Evolutionary conservation across 2,888 invertebrate genomes (phyloP).

Genomic region (Cordilura impudica): DNA sequence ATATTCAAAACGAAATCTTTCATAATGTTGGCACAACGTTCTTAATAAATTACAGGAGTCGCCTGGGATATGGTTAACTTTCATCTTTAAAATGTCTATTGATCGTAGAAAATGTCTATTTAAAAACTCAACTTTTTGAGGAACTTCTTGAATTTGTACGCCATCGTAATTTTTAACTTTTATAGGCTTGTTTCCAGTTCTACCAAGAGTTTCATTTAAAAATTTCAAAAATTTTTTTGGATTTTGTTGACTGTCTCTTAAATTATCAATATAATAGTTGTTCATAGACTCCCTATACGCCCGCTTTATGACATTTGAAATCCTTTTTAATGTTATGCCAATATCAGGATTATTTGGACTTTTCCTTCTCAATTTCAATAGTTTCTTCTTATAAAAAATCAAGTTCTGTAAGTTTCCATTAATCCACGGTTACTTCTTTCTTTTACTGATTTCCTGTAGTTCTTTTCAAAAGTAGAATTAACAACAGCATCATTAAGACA

Average conservation of each 20-base stretch:
- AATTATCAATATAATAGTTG: neutral
- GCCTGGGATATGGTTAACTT: too few relatives aligned
- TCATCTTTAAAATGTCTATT: neutral
- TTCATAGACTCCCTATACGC: slow-evolving; percentile 1
- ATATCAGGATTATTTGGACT: neutral
- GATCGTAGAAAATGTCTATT: neutral
- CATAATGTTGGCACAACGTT: too few relatives aligned
- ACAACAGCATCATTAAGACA: too few relatives aligned
- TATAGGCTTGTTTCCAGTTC: neutral
- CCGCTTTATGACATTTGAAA: neutral
- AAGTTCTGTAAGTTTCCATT: too few relatives aligned
- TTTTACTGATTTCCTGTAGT: too few relatives aligned
- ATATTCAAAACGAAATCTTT: too few relatives aligned
- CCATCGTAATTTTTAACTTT: too few relatives aligned
- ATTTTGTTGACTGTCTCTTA: neutral
- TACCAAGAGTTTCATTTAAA: neutral
- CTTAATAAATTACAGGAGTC: too few relatives aligned
- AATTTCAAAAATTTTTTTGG: too few relatives aligned
- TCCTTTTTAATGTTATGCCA: neutral
- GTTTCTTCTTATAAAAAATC: neutral
- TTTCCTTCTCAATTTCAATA: neutral
- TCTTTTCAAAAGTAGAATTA: too few relatives aligned
- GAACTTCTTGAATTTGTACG: neutral
- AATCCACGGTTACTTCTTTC: too few relatives aligned
- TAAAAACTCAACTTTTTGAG: neutral